Base-by-base conservation (phyloP, 2,888 invertebrate species). In the Blastobasis lacticolella region DNA sequence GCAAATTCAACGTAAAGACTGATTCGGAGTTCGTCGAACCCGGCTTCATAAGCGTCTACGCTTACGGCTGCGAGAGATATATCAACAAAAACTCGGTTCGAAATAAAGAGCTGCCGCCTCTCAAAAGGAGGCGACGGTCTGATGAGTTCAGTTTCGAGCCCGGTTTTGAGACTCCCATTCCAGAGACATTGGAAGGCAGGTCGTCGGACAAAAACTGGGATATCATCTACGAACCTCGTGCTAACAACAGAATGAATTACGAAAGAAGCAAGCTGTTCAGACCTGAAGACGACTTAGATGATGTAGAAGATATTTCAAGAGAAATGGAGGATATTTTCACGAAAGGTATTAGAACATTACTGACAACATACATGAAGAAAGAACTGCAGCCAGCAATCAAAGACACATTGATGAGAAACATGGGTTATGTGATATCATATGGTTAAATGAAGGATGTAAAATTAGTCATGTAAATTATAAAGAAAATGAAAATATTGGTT, bases 251-350 rank as follows among this genome's bases (percentile, higher is more conserved):
- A 57, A 62, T 71, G 4, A 84, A 81, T 54, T 88, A 86, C 49
- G 88, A 87, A 65, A 76, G 88, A 61, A 88, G 88, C 53, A 89
- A 87, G 52, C 67, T 85, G 0, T 88, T 87, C 55, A 72, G 86
- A 48, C 86, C 88, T 1, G 90, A 90, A 9, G 90, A 91, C 49
- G 84, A 89, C 42, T 77, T 88, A 54, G 90, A 91, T 52, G 91
- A 91, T 50, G 88, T 89, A 4, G 92, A 92, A 60, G 92, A 93
- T 60, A 89, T 95, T 57, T 92, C 94, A 0, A 90, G 91, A 48
- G 95, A 95, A 81, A 93, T 95, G 92, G 95, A 95, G 69, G 94
- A 95, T 61, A 92, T 95, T 46, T 95, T 95, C 65, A 90, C 95
- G 0, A 92, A 93, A 75, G 95, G 95, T n/a, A 94, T 95, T 46